Conservation (phyloP, 2,888 invertebrate species). For the Holacanthella duospinosa region DNA sequence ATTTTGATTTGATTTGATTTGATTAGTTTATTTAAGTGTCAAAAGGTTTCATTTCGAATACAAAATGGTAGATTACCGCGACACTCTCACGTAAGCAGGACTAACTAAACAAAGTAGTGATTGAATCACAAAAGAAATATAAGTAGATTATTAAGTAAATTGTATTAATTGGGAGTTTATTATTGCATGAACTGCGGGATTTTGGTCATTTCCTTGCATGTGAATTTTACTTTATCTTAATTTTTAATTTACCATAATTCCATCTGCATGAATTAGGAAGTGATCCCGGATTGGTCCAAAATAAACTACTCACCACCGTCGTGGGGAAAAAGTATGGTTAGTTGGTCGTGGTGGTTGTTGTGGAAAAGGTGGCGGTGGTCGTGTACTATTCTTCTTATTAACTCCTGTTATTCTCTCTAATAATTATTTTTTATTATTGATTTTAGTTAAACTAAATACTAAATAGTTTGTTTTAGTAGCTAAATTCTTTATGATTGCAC, state of each 20-base stretch:
- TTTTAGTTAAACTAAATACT: too few species aligned
- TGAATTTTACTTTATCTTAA: slow-evolving; percentile 6
- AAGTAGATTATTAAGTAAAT: too few species aligned
- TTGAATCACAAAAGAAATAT: too few species aligned
- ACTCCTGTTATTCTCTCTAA: not conserved
- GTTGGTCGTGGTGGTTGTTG: not conserved
- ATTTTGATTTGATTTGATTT: too few species aligned
- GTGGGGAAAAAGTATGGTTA: not conserved
- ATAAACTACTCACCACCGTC: not conserved
- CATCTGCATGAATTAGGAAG: slow-evolving; percentile 16
- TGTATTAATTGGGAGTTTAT: not conserved
- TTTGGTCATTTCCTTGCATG: slow-evolving; percentile 4
- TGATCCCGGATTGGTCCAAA: slow-evolving; percentile 18
- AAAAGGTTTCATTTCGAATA: too few species aligned
- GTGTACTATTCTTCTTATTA: not conserved
- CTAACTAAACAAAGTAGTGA: too few species aligned
- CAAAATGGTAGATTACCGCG: too few species aligned
- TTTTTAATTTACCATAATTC: slow-evolving; percentile 5
- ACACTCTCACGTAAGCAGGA: too few species aligned
- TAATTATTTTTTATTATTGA: not conserved
- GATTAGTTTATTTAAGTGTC: too few species aligned
- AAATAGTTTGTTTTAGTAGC: too few species aligned
- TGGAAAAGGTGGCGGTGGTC: not conserved
- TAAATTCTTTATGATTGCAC: too few species aligned
- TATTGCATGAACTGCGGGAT: slow-evolving; percentile 7